These are phyloP conservation scores for Aphis gossypii DNA, from an alignment of 1,140 invertebrate species.

Conservation along the genomic window DNA sequence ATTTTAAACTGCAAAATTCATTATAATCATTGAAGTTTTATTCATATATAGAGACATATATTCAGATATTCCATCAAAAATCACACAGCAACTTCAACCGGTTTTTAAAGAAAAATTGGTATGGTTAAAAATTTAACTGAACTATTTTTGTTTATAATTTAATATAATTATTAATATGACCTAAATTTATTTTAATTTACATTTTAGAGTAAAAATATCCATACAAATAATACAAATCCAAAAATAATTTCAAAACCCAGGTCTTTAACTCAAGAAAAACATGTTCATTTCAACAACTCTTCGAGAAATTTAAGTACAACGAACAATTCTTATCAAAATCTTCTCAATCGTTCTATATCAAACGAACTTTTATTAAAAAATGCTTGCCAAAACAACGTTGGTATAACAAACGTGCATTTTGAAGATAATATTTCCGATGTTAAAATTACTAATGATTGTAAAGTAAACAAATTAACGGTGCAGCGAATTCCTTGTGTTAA, in stretches of 20 bases:
- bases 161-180: background rate
- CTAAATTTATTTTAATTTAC: background rate
- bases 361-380: background rate
- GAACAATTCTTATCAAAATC: background rate
- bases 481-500: background rate
- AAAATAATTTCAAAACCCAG: background rate
- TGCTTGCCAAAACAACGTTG: background rate
- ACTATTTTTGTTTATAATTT: background rate
- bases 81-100: background rate
- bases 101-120: background rate
- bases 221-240: background rate
- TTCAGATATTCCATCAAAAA: conserved; percentile 12
- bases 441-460: background rate
- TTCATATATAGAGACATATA: background rate
- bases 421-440: background rate
- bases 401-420: background rate
- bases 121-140: background rate
- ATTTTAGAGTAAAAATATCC: background rate
- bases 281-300: background rate
- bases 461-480: conserved; percentile 1
- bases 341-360: background rate
- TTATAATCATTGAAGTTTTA: background rate
- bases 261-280: background rate
- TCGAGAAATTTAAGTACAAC: background rate
- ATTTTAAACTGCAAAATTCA: background rate